These are phyloP conservation scores for Dynastes hyllus DNA, from an alignment of 2,888 invertebrate genomes.

Conservation along the genomic window DNA sequence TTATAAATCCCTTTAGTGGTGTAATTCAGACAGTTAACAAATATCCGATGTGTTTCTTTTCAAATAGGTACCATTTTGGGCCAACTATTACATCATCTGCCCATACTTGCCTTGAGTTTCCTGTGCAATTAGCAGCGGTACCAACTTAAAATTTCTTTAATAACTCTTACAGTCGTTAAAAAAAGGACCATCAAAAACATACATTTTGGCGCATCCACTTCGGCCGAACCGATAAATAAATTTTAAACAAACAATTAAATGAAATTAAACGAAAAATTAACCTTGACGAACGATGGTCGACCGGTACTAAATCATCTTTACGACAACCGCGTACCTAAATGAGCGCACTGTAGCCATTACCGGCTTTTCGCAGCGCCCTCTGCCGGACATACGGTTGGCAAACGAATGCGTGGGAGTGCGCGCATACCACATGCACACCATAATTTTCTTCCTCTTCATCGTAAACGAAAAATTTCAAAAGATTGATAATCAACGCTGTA, in stretches of 20 bases:
- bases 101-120: too few relatives aligned
- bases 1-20: too few relatives aligned
- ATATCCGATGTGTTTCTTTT: too few relatives aligned
- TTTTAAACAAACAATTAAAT: constrained; percentile 27
- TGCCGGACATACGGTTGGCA: not conserved
- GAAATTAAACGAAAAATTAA: constrained; percentile 44
- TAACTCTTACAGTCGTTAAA: too few relatives aligned
- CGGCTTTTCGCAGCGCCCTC: not conserved
- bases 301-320: constrained; percentile 34
- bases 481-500: constrained; percentile 17
- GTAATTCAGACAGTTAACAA: too few relatives aligned
- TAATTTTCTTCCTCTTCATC: constrained; percentile 31
- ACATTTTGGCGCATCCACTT: not conserved
- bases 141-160: too few relatives aligned
- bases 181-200: too few relatives aligned
- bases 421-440: constrained; percentile 3
- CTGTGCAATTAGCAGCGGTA: too few relatives aligned
- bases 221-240: constrained; percentile 19
- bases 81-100: too few relatives aligned
- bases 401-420: constrained; percentile 32
- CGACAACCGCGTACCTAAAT: constrained; percentile 40
- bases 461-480: constrained; percentile 5
- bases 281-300: constrained; percentile 32
- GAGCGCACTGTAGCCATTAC: not conserved
- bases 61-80: too few relatives aligned